Evolutionary conservation across 2,113 vertebrate genomes (phyloP).

Genomic region (Physeter macrocephalus): DNA sequence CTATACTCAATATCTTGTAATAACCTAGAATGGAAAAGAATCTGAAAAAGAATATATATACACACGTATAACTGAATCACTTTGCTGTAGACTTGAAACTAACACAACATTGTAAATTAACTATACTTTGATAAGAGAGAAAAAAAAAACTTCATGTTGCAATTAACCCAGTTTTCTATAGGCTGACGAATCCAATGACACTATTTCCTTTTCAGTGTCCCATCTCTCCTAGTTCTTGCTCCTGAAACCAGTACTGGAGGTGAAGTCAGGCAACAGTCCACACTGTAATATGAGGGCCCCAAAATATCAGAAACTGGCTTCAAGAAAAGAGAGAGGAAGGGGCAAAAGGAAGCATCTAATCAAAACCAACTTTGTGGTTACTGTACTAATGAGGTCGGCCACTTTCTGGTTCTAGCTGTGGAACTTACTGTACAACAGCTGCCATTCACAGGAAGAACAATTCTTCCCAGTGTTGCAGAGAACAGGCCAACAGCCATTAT

Average conservation of each 20-base stretch:
- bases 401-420: constrained; percentile 62
- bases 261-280: constrained; percentile 62
- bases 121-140: no score
- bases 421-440: constrained; percentile 65
- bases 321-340: constrained; percentile 54
- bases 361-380: constrained; percentile 72
- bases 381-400: constrained; percentile 59
- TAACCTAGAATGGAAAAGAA: neutral
- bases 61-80: neutral
- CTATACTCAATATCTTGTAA: neutral
- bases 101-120: no score
- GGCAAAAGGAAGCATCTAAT: constrained; percentile 47
- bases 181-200: neutral
- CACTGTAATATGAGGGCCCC: constrained; percentile 64
- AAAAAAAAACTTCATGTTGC: neutral
- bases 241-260: neutral
- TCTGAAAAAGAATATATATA: neutral
- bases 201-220: constrained; percentile 25
- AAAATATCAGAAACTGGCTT: constrained; percentile 66
- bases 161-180: neutral
- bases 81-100: neutral
- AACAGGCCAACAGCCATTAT: neutral
- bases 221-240: neutral
- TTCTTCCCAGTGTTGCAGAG: neutral
- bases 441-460: constrained; percentile 50